A percentile compares a stretch with the other conserved stretches of the same genome.
Evolutionary conservation across 2,888 invertebrate species (phyloP).

Genomic region (Leptodirus hochenwartii): DNA sequence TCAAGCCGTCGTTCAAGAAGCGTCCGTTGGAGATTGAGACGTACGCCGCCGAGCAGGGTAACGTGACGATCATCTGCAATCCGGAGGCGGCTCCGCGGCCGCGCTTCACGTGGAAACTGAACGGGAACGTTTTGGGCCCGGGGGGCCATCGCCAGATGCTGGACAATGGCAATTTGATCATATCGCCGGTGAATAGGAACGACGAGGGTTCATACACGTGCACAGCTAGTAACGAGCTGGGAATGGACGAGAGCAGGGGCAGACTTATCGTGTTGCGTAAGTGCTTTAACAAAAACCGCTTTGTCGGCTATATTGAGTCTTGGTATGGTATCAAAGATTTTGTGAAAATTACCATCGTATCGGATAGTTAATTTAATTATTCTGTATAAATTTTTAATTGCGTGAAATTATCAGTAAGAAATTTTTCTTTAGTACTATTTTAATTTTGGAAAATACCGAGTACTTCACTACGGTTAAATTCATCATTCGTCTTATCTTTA

Average conservation of each 20-base stretch:
- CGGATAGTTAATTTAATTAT: too few relatives aligned
- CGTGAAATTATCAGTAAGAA: too few relatives aligned
- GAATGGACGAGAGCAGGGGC: slow-evolving; percentile 73
- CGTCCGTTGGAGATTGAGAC: slow-evolving; percentile 75
- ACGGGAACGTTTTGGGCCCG: slow-evolving; percentile 30
- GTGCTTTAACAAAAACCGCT: too few relatives aligned
- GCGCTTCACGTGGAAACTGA: slow-evolving; percentile 67
- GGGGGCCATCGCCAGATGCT: slow-evolving; percentile 69
- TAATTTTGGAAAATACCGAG: too few relatives aligned
- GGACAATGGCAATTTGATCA: slow-evolving; percentile 71
- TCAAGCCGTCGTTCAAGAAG: slow-evolving; percentile 79
- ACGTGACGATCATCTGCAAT: slow-evolving; percentile 76
- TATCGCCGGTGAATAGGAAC: slow-evolving; percentile 67
- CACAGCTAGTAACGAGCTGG: slow-evolving; percentile 66
- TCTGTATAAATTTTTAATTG: too few relatives aligned
- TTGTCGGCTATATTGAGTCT: too few relatives aligned
- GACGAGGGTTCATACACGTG: slow-evolving; percentile 81
- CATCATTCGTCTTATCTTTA: too few relatives aligned
- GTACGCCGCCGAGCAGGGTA: slow-evolving; percentile 80
- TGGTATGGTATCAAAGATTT: too few relatives aligned
- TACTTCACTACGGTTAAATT: too few relatives aligned
- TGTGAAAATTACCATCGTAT: too few relatives aligned
- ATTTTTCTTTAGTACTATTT: too few relatives aligned
- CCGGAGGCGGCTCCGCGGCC: slow-evolving; percentile 91
- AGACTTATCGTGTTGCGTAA: slow-evolving; percentile 63